Evolutionary conservation across 2,797 vertebrate species (phyloP), one percentile per base, ranked within the genome.

Genomic region (Hafferia zeledoni): DNA sequence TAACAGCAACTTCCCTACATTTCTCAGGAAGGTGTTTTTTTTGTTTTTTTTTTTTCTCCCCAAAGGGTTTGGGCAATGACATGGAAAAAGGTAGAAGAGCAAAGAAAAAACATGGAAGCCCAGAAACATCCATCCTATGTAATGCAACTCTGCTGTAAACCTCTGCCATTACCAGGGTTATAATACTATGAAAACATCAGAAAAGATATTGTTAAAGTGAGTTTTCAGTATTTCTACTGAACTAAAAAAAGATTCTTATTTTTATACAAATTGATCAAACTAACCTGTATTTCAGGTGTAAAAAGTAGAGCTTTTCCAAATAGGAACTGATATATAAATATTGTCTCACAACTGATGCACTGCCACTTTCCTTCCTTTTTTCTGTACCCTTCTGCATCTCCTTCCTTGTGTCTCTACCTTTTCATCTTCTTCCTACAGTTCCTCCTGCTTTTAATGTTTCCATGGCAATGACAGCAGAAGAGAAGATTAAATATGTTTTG

Each of bases 391-490:
- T 89, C 59, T 53, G 3, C 35, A 46, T 60, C 89, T 68, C 59
- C 49, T 84, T 60, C 71, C 89, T 89, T 91, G 64, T 83, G 60
- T 81, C 65, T 81, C 65, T 70, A 89, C 74, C 75, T 95, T 95
- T 89, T 78, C 68, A 92, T 92, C 57, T 83, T 87, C 71, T 95
- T 93, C 82, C 94, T 80, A 78, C 79, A 44, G 90, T 41, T 92
- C 56, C 72, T 74, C 35, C 71, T 81, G 68, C 72, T 96, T 93
- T 80, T 83, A 93, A 95, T 65, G 90, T 97, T 95, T 93, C 95
- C 94, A 96, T 96, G 87, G 94, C 61, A 90, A 95, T 97, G 91
- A 81, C 82, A 89, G 93, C 28, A 92, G 85, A 72, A 89, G 63
- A 81, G 87, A 86, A 80, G 68, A 91, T 91, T 81, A 89, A 87